Percentiles rank a stretch among this genome's conserved stretches.
Conservation (phyloP, 2,113 vertebrate species). For the Mesitornis unicolor region DNA sequence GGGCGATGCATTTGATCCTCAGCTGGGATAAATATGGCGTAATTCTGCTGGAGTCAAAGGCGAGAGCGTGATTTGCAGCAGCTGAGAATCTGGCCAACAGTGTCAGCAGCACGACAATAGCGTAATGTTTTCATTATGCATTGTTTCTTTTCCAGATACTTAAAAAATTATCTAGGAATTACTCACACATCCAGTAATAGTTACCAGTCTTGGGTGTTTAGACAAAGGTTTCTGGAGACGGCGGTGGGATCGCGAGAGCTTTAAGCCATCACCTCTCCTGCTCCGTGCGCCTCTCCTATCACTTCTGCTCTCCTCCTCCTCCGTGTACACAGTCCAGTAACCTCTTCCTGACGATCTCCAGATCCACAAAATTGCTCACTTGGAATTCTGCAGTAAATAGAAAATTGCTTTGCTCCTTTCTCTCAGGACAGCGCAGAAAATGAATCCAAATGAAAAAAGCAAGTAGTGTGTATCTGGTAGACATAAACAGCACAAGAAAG, state of each 20-base stretch:
- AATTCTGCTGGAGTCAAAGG: slow-evolving; percentile 29
- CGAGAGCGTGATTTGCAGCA: slow-evolving; percentile 42
- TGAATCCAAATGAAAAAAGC: slow-evolving; percentile 74
- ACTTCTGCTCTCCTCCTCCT: slow-evolving; percentile 48
- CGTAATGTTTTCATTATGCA: slow-evolving; percentile 66
- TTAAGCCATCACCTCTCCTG: background rate
- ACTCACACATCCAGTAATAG: slow-evolving; percentile 56
- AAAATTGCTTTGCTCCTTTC: slow-evolving; percentile 62
- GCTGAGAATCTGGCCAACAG: slow-evolving; percentile 56
- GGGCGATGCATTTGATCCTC: background rate
- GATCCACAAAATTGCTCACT: slow-evolving; percentile 62
- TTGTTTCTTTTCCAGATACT: slow-evolving; percentile 65
- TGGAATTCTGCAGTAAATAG: slow-evolving; percentile 63
- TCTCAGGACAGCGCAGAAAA: slow-evolving; percentile 70
- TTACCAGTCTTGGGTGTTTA: slow-evolving; percentile 46
- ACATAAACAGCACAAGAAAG: slow-evolving; percentile 63
- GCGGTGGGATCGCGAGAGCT: background rate
- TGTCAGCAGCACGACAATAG: slow-evolving; percentile 55
- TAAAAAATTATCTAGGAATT: slow-evolving; percentile 68
- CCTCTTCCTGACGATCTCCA: slow-evolving; percentile 66
- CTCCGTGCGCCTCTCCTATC: slow-evolving; percentile 21
- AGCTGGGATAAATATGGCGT: slow-evolving; percentile 53
- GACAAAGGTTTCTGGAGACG: slow-evolving; percentile 5
- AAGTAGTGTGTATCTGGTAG: slow-evolving; percentile 73
- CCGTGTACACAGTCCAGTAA: slow-evolving; percentile 45